These are phyloP conservation scores for Ptiloglossa arizonensis DNA, from an alignment of 1,140 invertebrate species.

Conservation along the genomic window DNA sequence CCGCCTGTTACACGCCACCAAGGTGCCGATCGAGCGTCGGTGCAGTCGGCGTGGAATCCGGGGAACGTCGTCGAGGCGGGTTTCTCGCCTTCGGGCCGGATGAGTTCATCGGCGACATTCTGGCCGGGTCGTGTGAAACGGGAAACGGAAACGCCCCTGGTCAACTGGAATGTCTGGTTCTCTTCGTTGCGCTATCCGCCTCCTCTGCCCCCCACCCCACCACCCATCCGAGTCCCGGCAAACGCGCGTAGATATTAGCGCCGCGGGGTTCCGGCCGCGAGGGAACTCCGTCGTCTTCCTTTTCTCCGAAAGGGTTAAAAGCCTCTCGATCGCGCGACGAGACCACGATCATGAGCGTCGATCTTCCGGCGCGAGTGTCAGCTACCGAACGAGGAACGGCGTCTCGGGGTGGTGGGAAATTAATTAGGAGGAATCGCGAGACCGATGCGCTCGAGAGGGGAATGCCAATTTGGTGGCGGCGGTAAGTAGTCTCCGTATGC, in stretches of 20 bases:
- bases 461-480: too few species aligned
- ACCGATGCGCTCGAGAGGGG: slow-evolving; percentile 2
- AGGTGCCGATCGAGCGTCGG: slow-evolving; percentile 56
- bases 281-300: not conserved
- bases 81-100: slow-evolving; percentile 53
- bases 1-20: too few species aligned
- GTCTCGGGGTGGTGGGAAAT: not conserved
- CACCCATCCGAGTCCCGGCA: too few species aligned
- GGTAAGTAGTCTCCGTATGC: too few species aligned
- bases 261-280: slow-evolving; percentile 25
- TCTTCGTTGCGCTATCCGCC: not conserved
- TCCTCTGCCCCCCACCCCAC: not conserved
- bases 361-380: slow-evolving; percentile 15
- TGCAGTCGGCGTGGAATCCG: slow-evolving; percentile 47
- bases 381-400: slow-evolving; percentile 28
- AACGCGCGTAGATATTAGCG: slow-evolving; percentile 53
- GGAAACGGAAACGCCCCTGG: slow-evolving; percentile 63
- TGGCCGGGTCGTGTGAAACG: slow-evolving; percentile 61
- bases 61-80: slow-evolving; percentile 51
- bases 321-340: slow-evolving; percentile 1
- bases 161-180: slow-evolving; percentile 54
- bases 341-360: slow-evolving; percentile 26
- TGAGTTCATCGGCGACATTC: slow-evolving; percentile 60
- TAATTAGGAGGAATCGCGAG: slow-evolving; percentile 14
- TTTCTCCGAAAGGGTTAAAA: slow-evolving; percentile 33